A percentile compares a stretch with the other conserved stretches of the same genome.
Conservation (phyloP, 2,888 invertebrate genomes). For the Notodonta ziczac region DNA sequence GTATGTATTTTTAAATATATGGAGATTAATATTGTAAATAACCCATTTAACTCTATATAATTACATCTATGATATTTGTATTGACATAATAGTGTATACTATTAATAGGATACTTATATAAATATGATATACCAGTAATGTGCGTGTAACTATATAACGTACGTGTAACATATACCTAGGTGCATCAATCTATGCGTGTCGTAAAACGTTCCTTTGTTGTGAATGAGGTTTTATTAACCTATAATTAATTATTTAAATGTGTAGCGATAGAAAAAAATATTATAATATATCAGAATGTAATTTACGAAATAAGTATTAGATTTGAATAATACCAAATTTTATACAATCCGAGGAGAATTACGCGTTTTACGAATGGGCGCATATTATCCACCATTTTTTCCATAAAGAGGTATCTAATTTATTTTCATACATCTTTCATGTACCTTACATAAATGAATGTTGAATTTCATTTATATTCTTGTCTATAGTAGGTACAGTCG, state of each 20-base stretch:
- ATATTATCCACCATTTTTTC: not conserved
- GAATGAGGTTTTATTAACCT: slow-evolving; percentile 72
- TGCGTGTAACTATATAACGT: slow-evolving; percentile 56
- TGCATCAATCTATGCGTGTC: slow-evolving; percentile 54
- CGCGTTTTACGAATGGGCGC: slow-evolving; percentile 53
- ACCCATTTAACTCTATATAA: slow-evolving; percentile 58
- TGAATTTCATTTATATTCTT: too few species aligned
- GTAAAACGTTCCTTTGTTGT: slow-evolving; percentile 77
- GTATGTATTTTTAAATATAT: slow-evolving; percentile 54
- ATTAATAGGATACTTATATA: slow-evolving; percentile 50
- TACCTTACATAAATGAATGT: too few species aligned
- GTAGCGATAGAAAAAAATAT: slow-evolving; percentile 64
- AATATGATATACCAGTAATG: slow-evolving; percentile 59
- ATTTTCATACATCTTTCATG: too few species aligned
- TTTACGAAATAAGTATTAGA: slow-evolving; percentile 51
- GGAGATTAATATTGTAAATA: slow-evolving; percentile 66
- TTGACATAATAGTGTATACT: slow-evolving; percentile 49
- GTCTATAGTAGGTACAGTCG: too few species aligned
- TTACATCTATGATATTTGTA: slow-evolving; percentile 68
- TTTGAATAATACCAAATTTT: slow-evolving; percentile 61
- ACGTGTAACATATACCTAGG: slow-evolving; percentile 43
- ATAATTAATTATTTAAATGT: slow-evolving; percentile 53
- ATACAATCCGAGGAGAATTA: slow-evolving; percentile 60
- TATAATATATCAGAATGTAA: slow-evolving; percentile 52
- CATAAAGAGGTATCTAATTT: too few species aligned